Evolutionary conservation across 2,888 invertebrate genomes (phyloP).

Genomic region (Trachelus troglodyta): DNA sequence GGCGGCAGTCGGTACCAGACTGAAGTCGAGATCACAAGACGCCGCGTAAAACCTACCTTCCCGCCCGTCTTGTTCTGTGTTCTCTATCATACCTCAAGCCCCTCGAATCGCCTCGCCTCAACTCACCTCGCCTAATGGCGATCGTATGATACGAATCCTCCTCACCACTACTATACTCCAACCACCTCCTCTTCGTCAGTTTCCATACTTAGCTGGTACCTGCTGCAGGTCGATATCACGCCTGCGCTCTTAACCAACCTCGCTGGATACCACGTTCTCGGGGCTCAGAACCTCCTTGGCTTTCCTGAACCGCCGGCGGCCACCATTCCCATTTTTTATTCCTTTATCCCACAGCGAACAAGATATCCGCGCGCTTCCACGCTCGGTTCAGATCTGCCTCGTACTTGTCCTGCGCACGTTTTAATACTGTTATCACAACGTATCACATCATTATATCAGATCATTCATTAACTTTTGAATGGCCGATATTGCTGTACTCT

Average conservation of each 20-base stretch:
- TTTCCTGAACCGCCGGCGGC: background rate
- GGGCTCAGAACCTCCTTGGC: background rate
- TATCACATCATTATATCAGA: background rate
- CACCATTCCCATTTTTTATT: background rate
- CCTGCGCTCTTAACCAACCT: constrained; percentile 41
- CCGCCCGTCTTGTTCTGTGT: constrained; percentile 17
- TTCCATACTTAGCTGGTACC: constrained; percentile 6
- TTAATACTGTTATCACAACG: background rate
- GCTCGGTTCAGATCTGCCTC: background rate
- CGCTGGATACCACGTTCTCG: constrained; percentile 3
- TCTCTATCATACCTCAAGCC: constrained; percentile 32
- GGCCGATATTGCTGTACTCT: background rate
- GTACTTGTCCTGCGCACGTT: background rate
- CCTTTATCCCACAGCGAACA: background rate
- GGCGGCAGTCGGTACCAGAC: constrained; percentile 44
- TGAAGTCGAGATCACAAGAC: constrained; percentile 30
- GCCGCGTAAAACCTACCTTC: constrained; percentile 11
- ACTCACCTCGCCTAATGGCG: constrained; percentile 15
- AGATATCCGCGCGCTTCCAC: background rate
- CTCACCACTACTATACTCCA: constrained; percentile 9
- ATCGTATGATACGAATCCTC: constrained; percentile 17
- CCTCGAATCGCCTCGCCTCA: constrained; percentile 19
- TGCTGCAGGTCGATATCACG: constrained; percentile 54
- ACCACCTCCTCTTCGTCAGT: constrained; percentile 3
- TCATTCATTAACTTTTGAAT: background rate